Conservation (phyloP, 2,888 invertebrate species). For the Timema podura region DNA sequence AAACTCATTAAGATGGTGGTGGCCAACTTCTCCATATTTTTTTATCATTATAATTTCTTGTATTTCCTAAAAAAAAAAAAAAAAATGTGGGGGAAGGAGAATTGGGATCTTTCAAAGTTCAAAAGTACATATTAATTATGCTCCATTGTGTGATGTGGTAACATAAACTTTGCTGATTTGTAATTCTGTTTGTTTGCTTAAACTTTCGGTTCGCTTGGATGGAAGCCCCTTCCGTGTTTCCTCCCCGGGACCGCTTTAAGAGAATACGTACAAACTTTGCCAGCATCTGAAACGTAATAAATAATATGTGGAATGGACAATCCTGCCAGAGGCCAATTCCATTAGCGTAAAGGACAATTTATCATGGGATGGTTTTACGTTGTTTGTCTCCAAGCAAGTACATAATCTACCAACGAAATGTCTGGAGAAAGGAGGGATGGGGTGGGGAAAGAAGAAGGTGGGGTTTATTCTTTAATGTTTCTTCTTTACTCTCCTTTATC, state of each 20-base stretch:
- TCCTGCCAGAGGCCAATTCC: constrained; percentile 27
- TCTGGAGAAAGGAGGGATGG: neutral
- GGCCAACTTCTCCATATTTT: too few relatives aligned
- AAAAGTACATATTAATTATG: too few relatives aligned
- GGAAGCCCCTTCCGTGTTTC: neutral
- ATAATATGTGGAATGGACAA: constrained; percentile 27
- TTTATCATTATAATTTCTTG: too few relatives aligned
- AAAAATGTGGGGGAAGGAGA: too few relatives aligned
- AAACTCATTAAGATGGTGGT: constrained; percentile 5
- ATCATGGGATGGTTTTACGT: constrained; percentile 17
- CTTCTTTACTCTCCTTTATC: too few relatives aligned
- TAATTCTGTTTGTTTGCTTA: constrained; percentile 14
- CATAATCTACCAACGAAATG: neutral
- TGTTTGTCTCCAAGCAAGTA: constrained; percentile 4
- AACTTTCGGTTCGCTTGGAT: too few relatives aligned
- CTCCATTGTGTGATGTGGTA: too few relatives aligned
- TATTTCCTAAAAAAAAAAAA: too few relatives aligned
- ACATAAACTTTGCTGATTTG: neutral
- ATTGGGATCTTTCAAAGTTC: too few relatives aligned
- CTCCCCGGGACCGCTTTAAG: too few relatives aligned
- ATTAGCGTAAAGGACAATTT: constrained; percentile 27
- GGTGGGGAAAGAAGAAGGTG: too few relatives aligned
- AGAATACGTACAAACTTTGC: neutral
- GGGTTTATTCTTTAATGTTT: too few relatives aligned
- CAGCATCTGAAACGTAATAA: constrained; percentile 18